phyloP scores from a whole-genome alignment of 2,888 invertebrate genomes.

The Tetropium fuscum region DNA sequence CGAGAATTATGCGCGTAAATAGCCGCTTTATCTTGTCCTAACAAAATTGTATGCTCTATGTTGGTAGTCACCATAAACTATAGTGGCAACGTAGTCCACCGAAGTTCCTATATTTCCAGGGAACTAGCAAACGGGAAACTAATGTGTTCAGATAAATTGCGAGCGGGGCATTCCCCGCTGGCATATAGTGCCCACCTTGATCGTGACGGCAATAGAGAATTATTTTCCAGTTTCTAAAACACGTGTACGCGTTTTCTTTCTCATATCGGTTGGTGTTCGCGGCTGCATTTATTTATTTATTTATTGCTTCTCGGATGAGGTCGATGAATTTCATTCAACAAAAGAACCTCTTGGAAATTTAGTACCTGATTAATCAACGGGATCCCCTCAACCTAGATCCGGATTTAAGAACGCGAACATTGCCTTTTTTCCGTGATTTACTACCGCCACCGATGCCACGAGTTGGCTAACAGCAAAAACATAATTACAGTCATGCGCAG shows the following conservation, averaged over 20 bases:
- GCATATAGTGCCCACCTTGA: slow-evolving; percentile 9
- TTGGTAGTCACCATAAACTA: neutral
- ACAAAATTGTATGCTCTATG: slow-evolving; percentile 35
- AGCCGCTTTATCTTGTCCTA: slow-evolving; percentile 35
- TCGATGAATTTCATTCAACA: too few relatives aligned
- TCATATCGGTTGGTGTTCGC: neutral
- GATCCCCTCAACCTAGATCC: too few relatives aligned
- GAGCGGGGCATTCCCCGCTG: neutral
- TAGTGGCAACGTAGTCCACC: neutral
- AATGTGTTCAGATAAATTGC: slow-evolving; percentile 28
- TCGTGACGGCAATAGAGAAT: slow-evolving; percentile 10
- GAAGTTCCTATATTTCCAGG: slow-evolving; percentile 7
- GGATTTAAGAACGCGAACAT: too few relatives aligned
- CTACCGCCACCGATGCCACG: too few relatives aligned
- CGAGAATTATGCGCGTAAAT: slow-evolving; percentile 36
- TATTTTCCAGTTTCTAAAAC: slow-evolving; percentile 8
- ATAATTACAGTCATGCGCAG: too few relatives aligned
- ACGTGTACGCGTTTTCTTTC: neutral
- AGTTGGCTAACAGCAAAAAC: too few relatives aligned
- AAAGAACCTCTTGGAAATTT: too few relatives aligned
- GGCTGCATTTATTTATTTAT: neutral
- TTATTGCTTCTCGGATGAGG: neutral
- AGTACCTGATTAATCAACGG: too few relatives aligned
- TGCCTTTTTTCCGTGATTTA: too few relatives aligned
- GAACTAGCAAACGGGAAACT: slow-evolving; percentile 18